Evolutionary conservation across 2,888 invertebrate genomes (phyloP).

Genomic region (Yponomeuta sedellus): DNA sequence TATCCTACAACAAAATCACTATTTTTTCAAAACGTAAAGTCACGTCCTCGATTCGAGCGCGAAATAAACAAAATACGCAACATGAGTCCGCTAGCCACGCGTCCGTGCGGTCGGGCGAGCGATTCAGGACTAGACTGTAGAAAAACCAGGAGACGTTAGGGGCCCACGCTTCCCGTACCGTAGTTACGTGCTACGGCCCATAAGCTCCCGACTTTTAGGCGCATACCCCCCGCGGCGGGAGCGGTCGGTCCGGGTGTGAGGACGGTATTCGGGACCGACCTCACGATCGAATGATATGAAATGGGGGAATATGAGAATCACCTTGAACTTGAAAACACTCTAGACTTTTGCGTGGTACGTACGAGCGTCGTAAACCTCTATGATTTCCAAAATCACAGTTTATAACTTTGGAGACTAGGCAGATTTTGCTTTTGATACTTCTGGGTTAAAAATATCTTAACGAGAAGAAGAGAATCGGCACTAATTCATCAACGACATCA

Average conservation of each 20-base stretch:
- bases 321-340: slow-evolving; percentile 1
- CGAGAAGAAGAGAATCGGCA: too few relatives aligned
- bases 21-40: not conserved
- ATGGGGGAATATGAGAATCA: not conserved
- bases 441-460: too few relatives aligned
- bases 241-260: slow-evolving; percentile 1
- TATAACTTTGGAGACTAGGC: too few relatives aligned
- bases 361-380: too few relatives aligned
- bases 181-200: not conserved
- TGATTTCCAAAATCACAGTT: too few relatives aligned
- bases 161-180: slow-evolving; percentile 10
- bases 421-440: too few relatives aligned
- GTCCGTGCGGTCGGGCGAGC: slow-evolving; percentile 51
- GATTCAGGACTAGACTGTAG: slow-evolving; percentile 57
- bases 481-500: too few relatives aligned
- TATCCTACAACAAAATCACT: not conserved
- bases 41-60: not conserved
- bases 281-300: not conserved
- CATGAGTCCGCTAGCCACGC: slow-evolving; percentile 44
- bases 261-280: slow-evolving; percentile 6
- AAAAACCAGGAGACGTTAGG: slow-evolving; percentile 5
- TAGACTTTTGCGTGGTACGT: not conserved
- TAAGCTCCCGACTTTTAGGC: slow-evolving; percentile 4
- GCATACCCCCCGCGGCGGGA: slow-evolving; percentile 11
- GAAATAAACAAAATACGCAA: slow-evolving; percentile 35